Conservation (phyloP, 1,140 invertebrate species). For the Neocloeon triangulifer region DNA sequence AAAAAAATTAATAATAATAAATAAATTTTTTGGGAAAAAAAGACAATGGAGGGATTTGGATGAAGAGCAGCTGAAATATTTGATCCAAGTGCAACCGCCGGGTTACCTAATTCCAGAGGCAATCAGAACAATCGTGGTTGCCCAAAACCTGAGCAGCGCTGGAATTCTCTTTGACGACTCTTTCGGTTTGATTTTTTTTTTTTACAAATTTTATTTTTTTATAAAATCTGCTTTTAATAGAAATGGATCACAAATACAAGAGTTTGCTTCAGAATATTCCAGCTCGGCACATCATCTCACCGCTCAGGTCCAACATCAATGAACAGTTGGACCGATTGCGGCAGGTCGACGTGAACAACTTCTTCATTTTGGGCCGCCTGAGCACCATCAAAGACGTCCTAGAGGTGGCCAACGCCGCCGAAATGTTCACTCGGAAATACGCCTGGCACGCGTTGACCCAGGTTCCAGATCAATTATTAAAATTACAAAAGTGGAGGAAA, state of each 20-base stretch:
- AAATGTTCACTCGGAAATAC: slow-evolving; percentile 24
- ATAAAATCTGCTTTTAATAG: slow-evolving; percentile 22
- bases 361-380: slow-evolving; percentile 52
- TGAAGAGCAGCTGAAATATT: slow-evolving; percentile 30
- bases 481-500: neutral
- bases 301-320: slow-evolving; percentile 25
- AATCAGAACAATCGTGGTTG: slow-evolving; percentile 50
- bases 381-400: slow-evolving; percentile 44
- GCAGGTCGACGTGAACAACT: slow-evolving; percentile 69
- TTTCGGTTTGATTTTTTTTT: slow-evolving; percentile 33
- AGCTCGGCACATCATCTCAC: slow-evolving; percentile 52
- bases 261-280: slow-evolving; percentile 67
- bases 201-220: slow-evolving; percentile 7
- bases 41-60: slow-evolving; percentile 50
- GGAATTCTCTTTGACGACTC: slow-evolving; percentile 71
- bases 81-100: slow-evolving; percentile 52
- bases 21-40: neutral
- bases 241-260: slow-evolving; percentile 84
- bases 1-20: slow-evolving; percentile 2
- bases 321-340: slow-evolving; percentile 43
- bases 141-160: slow-evolving; percentile 71
- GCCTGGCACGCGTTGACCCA: slow-evolving; percentile 38
- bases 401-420: slow-evolving; percentile 22
- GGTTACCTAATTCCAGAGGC: slow-evolving; percentile 60
- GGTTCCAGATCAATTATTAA: no score